Evolutionary conservation across 2,113 vertebrate species (phyloP).

Genomic region (Burhinus oedicnemus): DNA sequence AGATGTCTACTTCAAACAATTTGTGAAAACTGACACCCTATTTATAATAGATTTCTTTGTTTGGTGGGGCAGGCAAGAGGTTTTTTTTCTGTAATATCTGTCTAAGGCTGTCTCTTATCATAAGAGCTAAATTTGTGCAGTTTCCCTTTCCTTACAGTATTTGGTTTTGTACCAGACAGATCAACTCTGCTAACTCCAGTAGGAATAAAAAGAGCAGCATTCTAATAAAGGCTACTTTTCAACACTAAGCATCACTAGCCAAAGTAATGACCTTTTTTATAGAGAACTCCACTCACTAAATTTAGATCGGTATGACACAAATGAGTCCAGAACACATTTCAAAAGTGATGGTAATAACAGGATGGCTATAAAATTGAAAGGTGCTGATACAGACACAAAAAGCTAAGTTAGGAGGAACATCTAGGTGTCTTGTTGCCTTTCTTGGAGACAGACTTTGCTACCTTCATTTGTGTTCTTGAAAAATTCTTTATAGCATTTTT

Average conservation of each 20-base stretch:
- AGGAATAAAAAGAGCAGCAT: not conserved
- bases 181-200: not conserved
- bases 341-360: not conserved
- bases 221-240: not conserved
- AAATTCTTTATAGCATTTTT: not conserved
- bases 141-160: not conserved
- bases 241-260: not conserved
- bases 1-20: not conserved
- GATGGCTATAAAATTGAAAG: not conserved
- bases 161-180: not conserved
- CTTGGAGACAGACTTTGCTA: not conserved
- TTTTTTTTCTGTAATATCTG: not conserved
- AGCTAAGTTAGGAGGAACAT: not conserved
- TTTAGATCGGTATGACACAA: not conserved
- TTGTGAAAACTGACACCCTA: not conserved
- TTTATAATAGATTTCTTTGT: not conserved
- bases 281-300: not conserved
- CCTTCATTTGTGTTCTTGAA: not conserved
- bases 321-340: not conserved
- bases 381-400: not conserved
- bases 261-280: not conserved
- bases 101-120: not conserved
- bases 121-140: not conserved
- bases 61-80: not conserved
- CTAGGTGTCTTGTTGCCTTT: not conserved